Base-by-base conservation (phyloP, 2,888 invertebrate genomes). In the Schizotus pectinicornis region DNA sequence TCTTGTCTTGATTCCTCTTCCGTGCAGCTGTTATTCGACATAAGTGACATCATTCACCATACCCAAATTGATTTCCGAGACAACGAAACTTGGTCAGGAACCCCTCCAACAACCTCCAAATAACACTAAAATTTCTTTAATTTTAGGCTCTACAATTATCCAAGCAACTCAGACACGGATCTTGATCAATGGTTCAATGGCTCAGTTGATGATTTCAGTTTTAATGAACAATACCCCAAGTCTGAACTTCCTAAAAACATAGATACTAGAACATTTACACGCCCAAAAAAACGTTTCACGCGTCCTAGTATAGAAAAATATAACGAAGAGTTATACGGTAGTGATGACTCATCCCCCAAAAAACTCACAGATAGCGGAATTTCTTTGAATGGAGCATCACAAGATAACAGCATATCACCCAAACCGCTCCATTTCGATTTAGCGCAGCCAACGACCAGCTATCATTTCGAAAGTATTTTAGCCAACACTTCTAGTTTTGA, bases 221-320 rank as follows among this genome's bases (percentile, higher is more conserved):
- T 39, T 42, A 14, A 32, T 33, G 35, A 6, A 36, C 43, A 0
- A 52, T 56, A 45, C 31, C 13, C 7, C 13, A 31, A 35, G 9
- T 30, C 34, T 30, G 36, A 62, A 34, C 41, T 48, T 59, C 60
- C 81, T 83, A 72, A 82, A 80, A 82, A 81, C 60, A 85, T 89
- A 69, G 88, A 89, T 73, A 86, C 88, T 0, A 81, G 89, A 68
- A 89, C 89, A 7, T 89, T 86, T 75, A 88, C 88, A 48, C 83
- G 85, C 67, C 87, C 88, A 13, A 89, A 89, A 73, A 86, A 86
- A 71, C 81, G 85, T 53, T 76, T 79, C 7, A 81, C 77, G 32
- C 81, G 88, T 56, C 85, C 86, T 33, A 86, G 85, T 70, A 85
- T 88, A 62, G 87, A 88, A 59, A 82, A 73, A 51, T 77, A 72